phyloP scores from a whole-genome alignment of 2,113 vertebrate genomes.

The Nematolebias whitei region DNA sequence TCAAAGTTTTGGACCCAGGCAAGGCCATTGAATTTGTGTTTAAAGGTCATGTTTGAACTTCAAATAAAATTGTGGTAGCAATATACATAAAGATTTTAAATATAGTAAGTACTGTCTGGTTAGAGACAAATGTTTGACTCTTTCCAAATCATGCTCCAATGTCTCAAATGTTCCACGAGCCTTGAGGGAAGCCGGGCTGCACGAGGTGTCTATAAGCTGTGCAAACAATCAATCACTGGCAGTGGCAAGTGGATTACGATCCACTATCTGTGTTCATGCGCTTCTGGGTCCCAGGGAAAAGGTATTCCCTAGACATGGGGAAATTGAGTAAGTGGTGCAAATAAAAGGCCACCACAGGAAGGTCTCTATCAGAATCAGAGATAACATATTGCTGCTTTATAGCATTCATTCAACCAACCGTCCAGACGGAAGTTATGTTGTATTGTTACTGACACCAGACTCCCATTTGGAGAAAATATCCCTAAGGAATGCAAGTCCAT shows the following conservation, averaged over 20 bases:
- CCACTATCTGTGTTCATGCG: conserved; percentile 61
- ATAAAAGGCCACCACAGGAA: conserved; percentile 36
- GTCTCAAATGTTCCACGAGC: neutral
- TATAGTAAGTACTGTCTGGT: neutral
- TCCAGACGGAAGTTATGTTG: conserved; percentile 45
- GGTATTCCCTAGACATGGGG: conserved; percentile 30
- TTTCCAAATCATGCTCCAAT: neutral
- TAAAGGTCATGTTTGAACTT: conserved; percentile 41
- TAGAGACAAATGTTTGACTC: neutral
- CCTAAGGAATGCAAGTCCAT: conserved; percentile 10
- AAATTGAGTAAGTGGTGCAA: conserved; percentile 49
- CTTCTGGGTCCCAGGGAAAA: conserved; percentile 52
- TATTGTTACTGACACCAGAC: conserved; percentile 47
- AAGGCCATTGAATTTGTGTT: conserved; percentile 21
- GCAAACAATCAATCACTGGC: conserved; percentile 73
- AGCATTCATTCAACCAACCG: conserved; percentile 44
- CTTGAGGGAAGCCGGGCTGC: conserved; percentile 5
- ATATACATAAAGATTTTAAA: neutral
- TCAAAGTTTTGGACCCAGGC: conserved; percentile 11
- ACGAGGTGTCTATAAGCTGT: conserved; percentile 42
- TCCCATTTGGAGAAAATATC: conserved; percentile 42
- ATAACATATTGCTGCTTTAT: conserved; percentile 49
- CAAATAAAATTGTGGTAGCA: conserved; percentile 14
- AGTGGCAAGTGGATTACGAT: conserved; percentile 69
- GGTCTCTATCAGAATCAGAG: conserved; percentile 33